Percentiles rank a stretch among this genome's conserved stretches.
Evolutionary conservation across 2,888 invertebrate genomes (phyloP).

Genomic region (Caenorhabditis sinica): DNA sequence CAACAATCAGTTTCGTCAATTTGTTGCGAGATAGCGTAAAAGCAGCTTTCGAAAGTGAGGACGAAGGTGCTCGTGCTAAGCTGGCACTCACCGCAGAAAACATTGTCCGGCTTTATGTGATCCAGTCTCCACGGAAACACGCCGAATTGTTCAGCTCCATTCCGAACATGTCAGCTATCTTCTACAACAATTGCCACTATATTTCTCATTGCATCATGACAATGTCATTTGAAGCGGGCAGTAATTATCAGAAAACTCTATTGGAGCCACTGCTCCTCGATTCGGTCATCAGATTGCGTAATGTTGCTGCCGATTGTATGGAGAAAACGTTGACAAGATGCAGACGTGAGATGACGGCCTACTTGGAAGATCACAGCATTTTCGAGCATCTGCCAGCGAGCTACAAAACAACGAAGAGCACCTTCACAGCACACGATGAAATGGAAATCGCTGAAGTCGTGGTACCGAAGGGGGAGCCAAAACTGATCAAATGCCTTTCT

Average conservation of each 20-base stretch:
- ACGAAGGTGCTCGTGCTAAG: constrained; percentile 66
- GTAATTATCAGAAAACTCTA: constrained; percentile 41
- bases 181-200: constrained; percentile 82
- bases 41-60: constrained; percentile 69
- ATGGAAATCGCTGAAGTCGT: constrained; percentile 47
- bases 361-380: constrained; percentile 53
- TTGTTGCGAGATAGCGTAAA: constrained; percentile 73
- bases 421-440: constrained; percentile 40
- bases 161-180: constrained; percentile 79
- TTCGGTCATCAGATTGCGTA: constrained; percentile 72
- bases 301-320: constrained; percentile 74
- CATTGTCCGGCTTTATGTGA: constrained; percentile 77
- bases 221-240: constrained; percentile 62
- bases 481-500: constrained; percentile 57
- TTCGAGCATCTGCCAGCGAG: constrained; percentile 55
- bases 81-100: constrained; percentile 78
- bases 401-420: constrained; percentile 49
- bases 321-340: constrained; percentile 74
- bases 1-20: constrained; percentile 73
- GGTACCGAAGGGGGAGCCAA: constrained; percentile 50
- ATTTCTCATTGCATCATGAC: constrained; percentile 78
- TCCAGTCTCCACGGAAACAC: constrained; percentile 78
- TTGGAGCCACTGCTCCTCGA: constrained; percentile 70
- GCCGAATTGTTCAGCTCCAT: constrained; percentile 75
- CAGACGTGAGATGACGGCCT: constrained; percentile 66